Base-by-base conservation (phyloP, 2,888 invertebrate species). In the Caenorhabditis plicata region DNA sequence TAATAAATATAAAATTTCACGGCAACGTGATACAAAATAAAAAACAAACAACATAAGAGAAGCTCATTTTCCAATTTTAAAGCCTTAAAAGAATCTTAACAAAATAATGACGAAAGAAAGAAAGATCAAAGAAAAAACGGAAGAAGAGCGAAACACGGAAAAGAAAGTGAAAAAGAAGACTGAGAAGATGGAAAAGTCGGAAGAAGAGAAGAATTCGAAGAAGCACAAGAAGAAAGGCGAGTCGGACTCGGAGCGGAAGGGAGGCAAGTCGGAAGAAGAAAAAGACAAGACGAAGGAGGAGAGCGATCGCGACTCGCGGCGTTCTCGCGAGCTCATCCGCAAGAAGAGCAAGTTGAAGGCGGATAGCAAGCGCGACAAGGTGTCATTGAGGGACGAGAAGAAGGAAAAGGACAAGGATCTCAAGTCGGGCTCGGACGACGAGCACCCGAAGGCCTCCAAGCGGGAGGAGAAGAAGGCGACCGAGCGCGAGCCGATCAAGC, bases 341-440 rank as follows among this genome's bases (percentile, higher is more conserved):
- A 41, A 27, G 19, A 3, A 27, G 27, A 17, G 15, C 26, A 41
- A 27, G 41, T 20, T 3, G 38, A 36, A 38, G 27, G 32, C 11
- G 42, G 35, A 15, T 36, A 38, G 20, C 43, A 43, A 36, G 43
- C 26, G 15, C 17, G 1, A 32, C 11, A 51, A 42, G 41, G 43
- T 29, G 38, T 29, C 17, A 25, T 40, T 27, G 39, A 48, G 15
- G 31, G 22, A 22, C 43, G 46, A 53, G 36, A 17, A 27, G 32
- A 41, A 19, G 29, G 13, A 15, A n/a, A 17, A 19, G 4, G 26
- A 27, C 17, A 29, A 36, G n/a, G 49, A 39, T 22, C 43, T 39
- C n/a, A 27, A 44, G 4, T 31, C 43, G 26, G 4, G 13, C 38
- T n/a, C n/a, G n/a, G n/a, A n/a, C n/a, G n/a, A n/a, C n/a, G n/a